These are phyloP conservation scores for Luperina nickerlii DNA, from an alignment of 2,888 invertebrate species.

Conservation along the genomic window DNA sequence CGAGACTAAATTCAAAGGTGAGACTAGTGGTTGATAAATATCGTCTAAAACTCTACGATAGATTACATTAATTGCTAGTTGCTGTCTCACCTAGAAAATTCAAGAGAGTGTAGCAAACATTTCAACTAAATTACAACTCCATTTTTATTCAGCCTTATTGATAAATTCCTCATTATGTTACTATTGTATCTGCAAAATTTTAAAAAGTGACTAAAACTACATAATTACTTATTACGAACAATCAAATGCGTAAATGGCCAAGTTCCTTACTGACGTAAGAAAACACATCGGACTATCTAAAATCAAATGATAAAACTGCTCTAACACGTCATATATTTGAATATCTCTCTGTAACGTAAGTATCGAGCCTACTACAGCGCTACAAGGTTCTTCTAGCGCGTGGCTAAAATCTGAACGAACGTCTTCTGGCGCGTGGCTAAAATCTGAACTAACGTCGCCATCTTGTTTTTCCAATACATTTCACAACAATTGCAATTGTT, in stretches of 20 bases:
- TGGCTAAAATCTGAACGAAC: neutral
- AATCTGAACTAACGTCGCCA: neutral
- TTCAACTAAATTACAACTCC: conserved; percentile 14
- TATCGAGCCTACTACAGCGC: conserved; percentile 28
- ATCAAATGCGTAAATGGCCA: conserved; percentile 59
- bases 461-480: neutral
- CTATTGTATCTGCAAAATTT: conserved; percentile 29
- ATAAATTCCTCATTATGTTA: conserved; percentile 55
- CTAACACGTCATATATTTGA: conserved; percentile 4
- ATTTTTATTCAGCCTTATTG: conserved; percentile 60
- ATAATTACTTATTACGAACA: conserved; percentile 41
- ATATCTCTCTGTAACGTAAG: conserved; percentile 21
- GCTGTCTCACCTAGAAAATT: conserved; percentile 19
- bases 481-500: neutral
- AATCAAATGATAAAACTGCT: conserved; percentile 16
- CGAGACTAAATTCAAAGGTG: conserved; percentile 28
- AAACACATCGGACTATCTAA: conserved; percentile 7
- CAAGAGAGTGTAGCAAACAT: conserved; percentile 26
- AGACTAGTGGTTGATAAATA: conserved; percentile 38
- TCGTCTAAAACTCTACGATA: conserved; percentile 44
- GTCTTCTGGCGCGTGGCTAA: no score
- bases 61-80: conserved; percentile 7
- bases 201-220: conserved; percentile 22
- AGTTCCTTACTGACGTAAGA: conserved; percentile 33
- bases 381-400: neutral